Conservation (phyloP, 2,113 vertebrate genomes). For the Nyctibius bracteatus region DNA sequence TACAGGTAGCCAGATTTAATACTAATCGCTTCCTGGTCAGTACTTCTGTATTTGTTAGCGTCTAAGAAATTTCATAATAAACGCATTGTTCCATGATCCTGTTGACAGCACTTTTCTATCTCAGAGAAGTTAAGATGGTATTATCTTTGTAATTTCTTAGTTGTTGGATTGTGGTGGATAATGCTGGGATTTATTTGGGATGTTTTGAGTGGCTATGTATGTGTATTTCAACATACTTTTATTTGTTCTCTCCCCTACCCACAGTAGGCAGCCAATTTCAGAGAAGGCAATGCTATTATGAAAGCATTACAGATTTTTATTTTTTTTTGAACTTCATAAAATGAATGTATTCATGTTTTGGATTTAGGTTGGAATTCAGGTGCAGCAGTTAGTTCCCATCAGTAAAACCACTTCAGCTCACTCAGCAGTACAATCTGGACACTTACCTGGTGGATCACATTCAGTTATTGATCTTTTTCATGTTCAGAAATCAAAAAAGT, state of each 20-base stretch:
- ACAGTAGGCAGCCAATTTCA: neutral
- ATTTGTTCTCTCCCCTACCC: neutral
- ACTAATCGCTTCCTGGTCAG: neutral
- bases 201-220: neutral
- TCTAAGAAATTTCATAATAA: neutral
- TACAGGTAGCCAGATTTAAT: neutral
- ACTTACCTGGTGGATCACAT: constrained; percentile 66
- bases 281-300: neutral
- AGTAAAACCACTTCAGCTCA: constrained; percentile 44
- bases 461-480: constrained; percentile 87
- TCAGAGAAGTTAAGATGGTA: neutral
- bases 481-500: constrained; percentile 65
- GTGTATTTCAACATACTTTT: neutral
- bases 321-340: neutral
- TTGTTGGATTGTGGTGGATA: neutral
- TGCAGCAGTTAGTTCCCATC: constrained; percentile 85
- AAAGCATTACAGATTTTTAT: neutral
- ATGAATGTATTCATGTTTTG: neutral
- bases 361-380: constrained; percentile 86
- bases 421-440: constrained; percentile 48
- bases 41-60: neutral
- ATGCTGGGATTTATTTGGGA: neutral
- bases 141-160: neutral
- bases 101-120: neutral
- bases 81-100: neutral